Evolutionary conservation across 2,888 invertebrate genomes (phyloP), one percentile per base, ranked within the genome.

Genomic region (Arrhopalites spinosus): DNA sequence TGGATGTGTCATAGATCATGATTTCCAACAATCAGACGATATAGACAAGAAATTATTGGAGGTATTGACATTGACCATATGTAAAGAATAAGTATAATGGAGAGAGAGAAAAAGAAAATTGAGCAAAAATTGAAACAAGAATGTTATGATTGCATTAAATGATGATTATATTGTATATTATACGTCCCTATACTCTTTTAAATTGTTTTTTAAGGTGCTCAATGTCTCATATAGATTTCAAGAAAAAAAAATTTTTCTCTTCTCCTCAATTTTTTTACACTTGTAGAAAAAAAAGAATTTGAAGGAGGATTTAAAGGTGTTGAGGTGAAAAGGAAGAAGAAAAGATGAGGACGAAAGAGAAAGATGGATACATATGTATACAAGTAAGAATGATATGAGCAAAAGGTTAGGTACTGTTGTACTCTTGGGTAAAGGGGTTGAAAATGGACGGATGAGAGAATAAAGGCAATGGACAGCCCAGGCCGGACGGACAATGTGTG

Each of bases 401-500:
- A 45, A 43, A 36, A 25, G 15, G 20, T 25, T 59, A 66, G 7
- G 66, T n/a, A 66, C 30, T 59, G 20, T 66, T 25, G 15, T n/a
- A 11, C 11, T 23, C 20, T 59, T 25, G 59, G 59, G 1, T 66
- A 66, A 25, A 66, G 66, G 45, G 66, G 30, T 45, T 66, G 43
- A 45, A 43, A 45, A 66, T 20, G 66, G 66, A 66, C 20, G 20
- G 66, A 36, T 66, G 25, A 25, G 20, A 25, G 59, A 25, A 20
- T 17, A 64, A n/a, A 36, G 30, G n/a, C 11, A 64, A 64, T 64
- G 64, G 64, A 36, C 36, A 30, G 43, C 25, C 27, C n/a, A n/a
- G 25, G n/a, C 36, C 17, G 36, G 64, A 30, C 30, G 64, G 64
- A 64, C 75, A 70, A 67, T 53, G 74, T 59, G 61, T 53, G 63